Percentiles rank a stretch among this genome's conserved stretches.
Conservation (phyloP, 2,113 vertebrate species). For the Clarias batrachus region DNA sequence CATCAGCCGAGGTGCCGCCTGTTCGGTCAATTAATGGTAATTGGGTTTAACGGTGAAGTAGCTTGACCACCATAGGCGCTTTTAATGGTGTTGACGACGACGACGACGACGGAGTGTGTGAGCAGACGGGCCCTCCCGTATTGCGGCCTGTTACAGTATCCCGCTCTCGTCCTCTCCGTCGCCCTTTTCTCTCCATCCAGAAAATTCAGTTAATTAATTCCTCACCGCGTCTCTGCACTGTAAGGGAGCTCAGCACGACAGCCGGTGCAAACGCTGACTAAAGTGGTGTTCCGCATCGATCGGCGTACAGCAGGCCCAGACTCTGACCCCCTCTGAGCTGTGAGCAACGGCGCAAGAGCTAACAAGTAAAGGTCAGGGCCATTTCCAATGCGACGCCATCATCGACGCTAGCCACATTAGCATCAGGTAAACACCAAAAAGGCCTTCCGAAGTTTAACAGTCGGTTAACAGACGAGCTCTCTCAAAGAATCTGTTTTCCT, state of each 20-base stretch:
- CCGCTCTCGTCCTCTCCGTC: background rate
- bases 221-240: conserved; percentile 46
- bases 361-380: conserved; percentile 54
- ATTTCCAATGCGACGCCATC: conserved; percentile 41
- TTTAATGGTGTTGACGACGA: conserved; percentile 40
- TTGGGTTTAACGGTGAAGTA: conserved; percentile 53
- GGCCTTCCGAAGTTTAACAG: background rate
- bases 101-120: conserved; percentile 7
- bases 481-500: conserved; percentile 17
- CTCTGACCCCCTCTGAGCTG: conserved; percentile 27
- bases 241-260: conserved; percentile 32
- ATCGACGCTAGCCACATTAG: conserved; percentile 41
- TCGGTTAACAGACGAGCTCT: conserved; percentile 28
- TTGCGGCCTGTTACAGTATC: background rate
- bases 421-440: conserved; percentile 33
- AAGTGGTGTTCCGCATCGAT: conserved; percentile 53
- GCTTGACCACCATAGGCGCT: conserved; percentile 40
- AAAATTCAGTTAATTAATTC: conserved; percentile 51
- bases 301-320: conserved; percentile 19
- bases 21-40: conserved; percentile 57
- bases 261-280: conserved; percentile 44
- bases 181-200: conserved; percentile 2
- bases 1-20: conserved; percentile 32
- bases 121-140: conserved; percentile 14
- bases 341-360: conserved; percentile 42